Conservation (phyloP, 2,113 vertebrate genomes). For the Zapus hudsonius region DNA sequence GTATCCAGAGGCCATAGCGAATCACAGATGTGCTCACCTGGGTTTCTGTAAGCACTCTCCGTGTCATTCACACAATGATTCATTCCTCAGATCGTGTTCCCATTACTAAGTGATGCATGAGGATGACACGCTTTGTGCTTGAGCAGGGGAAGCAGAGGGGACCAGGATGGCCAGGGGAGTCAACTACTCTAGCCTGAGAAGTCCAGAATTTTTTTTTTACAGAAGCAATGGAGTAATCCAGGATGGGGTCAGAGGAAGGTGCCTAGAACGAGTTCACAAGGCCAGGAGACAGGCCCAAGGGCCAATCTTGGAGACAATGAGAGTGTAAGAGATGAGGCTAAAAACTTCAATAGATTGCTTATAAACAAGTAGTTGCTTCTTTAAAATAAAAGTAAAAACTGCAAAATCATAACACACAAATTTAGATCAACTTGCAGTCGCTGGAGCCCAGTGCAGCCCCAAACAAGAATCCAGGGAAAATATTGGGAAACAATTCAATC, state of each 20-base stretch:
- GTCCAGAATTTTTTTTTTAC: background rate
- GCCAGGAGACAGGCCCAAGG: background rate
- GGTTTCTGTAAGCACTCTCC: background rate
- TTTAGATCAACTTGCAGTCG: slow-evolving; percentile 46
- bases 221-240: background rate
- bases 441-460: background rate
- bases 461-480: slow-evolving; percentile 44
- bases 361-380: slow-evolving; percentile 20
- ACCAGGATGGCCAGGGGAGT: background rate
- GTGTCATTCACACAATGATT: background rate
- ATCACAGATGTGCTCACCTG: background rate
- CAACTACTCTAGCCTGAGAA: background rate
- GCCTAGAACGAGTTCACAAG: background rate
- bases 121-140: background rate
- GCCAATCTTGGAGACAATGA: rapidly evolving
- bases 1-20: background rate
- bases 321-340: background rate
- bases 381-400: background rate
- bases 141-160: background rate
- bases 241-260: too few relatives aligned
- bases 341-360: slow-evolving; percentile 9
- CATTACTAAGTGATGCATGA: background rate
- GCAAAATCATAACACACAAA: slow-evolving; percentile 27
- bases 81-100: background rate
- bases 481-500: slow-evolving; percentile 41